phyloP scores from a whole-genome alignment of 2,888 invertebrate species.

The Rhabditoides inermis region DNA sequence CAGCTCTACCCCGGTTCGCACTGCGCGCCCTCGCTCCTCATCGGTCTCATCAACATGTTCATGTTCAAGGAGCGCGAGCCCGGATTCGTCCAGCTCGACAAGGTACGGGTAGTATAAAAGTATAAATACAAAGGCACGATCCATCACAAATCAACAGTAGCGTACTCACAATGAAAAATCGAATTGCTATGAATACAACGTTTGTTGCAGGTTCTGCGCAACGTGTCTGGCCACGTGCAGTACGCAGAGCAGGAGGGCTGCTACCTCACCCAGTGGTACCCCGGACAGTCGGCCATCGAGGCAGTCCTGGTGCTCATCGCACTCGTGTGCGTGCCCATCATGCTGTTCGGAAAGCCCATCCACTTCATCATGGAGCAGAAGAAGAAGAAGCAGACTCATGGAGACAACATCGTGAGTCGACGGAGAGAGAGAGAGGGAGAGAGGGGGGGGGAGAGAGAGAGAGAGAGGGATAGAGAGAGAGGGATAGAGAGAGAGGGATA shows the following conservation, averaged over 20 bases:
- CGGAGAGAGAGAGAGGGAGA: neutral
- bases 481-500: too few relatives aligned
- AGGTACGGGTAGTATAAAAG: neutral
- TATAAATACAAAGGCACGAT: too few relatives aligned
- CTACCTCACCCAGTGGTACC: conserved; percentile 53
- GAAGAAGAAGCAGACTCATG: conserved; percentile 39
- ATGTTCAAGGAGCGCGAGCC: conserved; percentile 36
- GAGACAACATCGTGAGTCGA: conserved; percentile 34
- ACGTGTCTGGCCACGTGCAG: conserved; percentile 1
- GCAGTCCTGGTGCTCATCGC: conserved; percentile 54
- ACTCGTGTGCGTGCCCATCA: conserved; percentile 49
- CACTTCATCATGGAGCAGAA: conserved; percentile 41
- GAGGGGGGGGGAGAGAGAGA: neutral
- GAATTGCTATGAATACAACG: too few relatives aligned
- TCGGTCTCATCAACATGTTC: conserved; percentile 20
- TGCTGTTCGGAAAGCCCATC: conserved; percentile 52
- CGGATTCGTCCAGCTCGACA: conserved; percentile 38
- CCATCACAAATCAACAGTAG: too few relatives aligned
- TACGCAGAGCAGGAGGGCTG: conserved; percentile 17
- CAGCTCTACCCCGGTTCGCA: conserved; percentile 47
- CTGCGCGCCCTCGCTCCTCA: conserved; percentile 51
- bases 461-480: too few relatives aligned
- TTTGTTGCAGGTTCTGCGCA: neutral
- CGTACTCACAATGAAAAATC: too few relatives aligned
- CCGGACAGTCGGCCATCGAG: conserved; percentile 49